Percentiles rank a stretch among this genome's conserved stretches.
phyloP scores from a whole-genome alignment of 2,797 vertebrate genomes.

The Epinephelus coioides region DNA sequence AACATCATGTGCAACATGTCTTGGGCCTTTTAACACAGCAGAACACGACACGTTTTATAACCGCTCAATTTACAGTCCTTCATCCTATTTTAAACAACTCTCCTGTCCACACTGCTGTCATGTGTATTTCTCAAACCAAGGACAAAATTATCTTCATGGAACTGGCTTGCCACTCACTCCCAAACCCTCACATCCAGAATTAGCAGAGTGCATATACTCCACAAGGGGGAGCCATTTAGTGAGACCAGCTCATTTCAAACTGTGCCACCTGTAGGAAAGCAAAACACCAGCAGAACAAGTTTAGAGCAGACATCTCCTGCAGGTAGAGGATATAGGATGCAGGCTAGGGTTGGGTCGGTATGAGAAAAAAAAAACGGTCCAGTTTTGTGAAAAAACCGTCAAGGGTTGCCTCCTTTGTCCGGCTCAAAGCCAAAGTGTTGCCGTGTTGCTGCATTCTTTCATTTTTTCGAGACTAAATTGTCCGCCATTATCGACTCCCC shows the following conservation, averaged over 20 bases:
- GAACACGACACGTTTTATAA: conserved; percentile 18
- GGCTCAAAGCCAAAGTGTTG: too few species aligned
- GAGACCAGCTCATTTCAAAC: not conserved
- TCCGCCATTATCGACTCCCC: too few species aligned
- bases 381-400: too few species aligned
- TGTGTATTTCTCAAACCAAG: conserved; percentile 33
- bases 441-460: too few species aligned
- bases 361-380: too few species aligned
- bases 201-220: not conserved
- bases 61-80: conserved; percentile 9
- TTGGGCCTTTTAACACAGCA: conserved; percentile 41
- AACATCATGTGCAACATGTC: conserved; percentile 44
- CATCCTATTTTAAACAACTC: conserved; percentile 41
- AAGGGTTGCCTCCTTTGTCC: too few species aligned
- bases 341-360: too few species aligned
- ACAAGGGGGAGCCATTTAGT: conserved; percentile 2
- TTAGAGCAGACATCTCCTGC: not conserved
- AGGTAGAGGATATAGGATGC: too few species aligned
- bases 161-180: not conserved
- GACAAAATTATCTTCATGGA: conserved; percentile 32
- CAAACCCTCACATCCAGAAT: conserved; percentile 11
- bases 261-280: not conserved
- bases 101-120: conserved; percentile 36
- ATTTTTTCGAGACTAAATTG: too few species aligned
- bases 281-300: not conserved